Evolutionary conservation across 2,888 invertebrate genomes (phyloP).

Genomic region (Macaria liturata): DNA sequence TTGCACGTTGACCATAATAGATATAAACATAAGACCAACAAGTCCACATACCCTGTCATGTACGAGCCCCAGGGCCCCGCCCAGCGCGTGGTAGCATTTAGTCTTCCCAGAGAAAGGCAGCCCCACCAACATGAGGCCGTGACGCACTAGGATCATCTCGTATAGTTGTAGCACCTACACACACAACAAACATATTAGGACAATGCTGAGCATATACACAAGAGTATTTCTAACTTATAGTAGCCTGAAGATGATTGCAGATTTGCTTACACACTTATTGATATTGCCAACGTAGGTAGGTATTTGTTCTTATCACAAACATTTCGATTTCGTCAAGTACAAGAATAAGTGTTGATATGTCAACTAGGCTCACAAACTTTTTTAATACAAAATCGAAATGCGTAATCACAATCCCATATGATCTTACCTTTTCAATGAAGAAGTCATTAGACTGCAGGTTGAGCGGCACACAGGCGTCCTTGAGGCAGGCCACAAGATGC

Average conservation of each 20-base stretch:
- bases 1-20: too few species aligned
- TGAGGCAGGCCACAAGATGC: conserved; percentile 66
- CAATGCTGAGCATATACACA: too few species aligned
- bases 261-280: too few species aligned
- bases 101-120: conserved; percentile 97
- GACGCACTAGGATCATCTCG: conserved; percentile 97
- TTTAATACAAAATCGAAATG: too few species aligned
- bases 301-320: too few species aligned
- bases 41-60: conserved; percentile 84
- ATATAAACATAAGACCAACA: too few species aligned
- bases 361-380: too few species aligned
- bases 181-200: conserved; percentile 3
- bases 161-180: conserved; percentile 87
- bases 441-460: conserved; percentile 93
- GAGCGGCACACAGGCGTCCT: conserved; percentile 85
- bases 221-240: too few species aligned
- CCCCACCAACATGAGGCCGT: conserved; percentile 97
- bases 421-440: conserved; percentile 89
- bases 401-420: not conserved
- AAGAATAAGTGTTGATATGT: too few species aligned
- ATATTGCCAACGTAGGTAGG: too few species aligned
- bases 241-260: too few species aligned
- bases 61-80: conserved; percentile 89
- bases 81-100: conserved; percentile 91
- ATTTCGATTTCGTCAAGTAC: too few species aligned